Percentiles rank a stretch among this genome's conserved stretches.
phyloP scores from a whole-genome alignment of 2,888 invertebrate species.

The Pantelozetes paolii region DNA sequence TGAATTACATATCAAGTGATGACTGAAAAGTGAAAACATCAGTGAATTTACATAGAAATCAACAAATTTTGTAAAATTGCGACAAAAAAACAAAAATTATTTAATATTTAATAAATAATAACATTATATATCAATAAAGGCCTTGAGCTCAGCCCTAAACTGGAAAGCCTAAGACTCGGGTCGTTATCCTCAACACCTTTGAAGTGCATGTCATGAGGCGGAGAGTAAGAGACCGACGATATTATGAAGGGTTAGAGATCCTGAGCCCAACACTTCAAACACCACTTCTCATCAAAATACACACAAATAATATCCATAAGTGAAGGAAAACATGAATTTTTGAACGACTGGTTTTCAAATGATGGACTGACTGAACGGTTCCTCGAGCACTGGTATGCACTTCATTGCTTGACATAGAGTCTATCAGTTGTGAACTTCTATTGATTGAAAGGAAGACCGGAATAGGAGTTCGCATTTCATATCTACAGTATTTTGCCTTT shows the following conservation, averaged over 20 bases:
- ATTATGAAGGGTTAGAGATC: neutral
- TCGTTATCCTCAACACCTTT: slow-evolving; percentile 34
- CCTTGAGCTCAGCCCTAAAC: neutral
- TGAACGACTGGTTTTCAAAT: slow-evolving; percentile 20
- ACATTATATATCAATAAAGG: slow-evolving; percentile 6
- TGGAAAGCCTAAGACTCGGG: neutral
- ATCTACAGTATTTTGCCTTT: neutral
- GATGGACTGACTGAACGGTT: neutral
- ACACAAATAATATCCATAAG: neutral
- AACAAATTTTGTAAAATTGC: neutral
- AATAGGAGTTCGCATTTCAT: neutral
- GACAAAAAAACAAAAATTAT: neutral
- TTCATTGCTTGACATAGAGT: neutral
- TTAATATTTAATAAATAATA: too few species aligned
- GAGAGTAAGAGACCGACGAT: neutral
- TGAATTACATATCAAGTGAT: neutral
- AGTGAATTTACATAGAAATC: neutral
- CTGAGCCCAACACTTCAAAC: neutral
- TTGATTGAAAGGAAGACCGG: neutral
- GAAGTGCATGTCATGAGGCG: neutral
- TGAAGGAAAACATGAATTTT: slow-evolving; percentile 23
- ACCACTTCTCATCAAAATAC: neutral
- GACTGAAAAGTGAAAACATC: neutral
- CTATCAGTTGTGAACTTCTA: slow-evolving; percentile 15
- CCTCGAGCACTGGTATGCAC: slow-evolving; percentile 21